Evolutionary conservation across 2,888 invertebrate species (phyloP).

Genomic region (Andrena flavipes): DNA sequence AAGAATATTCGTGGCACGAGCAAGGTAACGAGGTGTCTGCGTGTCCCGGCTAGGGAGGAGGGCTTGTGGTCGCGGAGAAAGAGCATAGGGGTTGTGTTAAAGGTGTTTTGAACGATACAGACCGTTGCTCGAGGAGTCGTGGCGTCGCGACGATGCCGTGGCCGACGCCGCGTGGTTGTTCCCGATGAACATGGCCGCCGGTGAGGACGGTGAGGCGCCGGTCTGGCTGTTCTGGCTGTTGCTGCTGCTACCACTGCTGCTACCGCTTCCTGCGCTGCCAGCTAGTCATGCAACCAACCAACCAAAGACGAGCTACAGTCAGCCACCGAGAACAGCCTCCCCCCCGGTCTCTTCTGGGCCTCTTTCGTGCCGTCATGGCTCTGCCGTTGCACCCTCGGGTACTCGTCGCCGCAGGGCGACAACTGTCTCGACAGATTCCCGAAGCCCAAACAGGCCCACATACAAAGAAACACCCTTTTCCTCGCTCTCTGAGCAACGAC

Average conservation of each 20-base stretch:
- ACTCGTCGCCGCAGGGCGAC: no score
- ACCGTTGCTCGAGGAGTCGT: slow-evolving; percentile 82
- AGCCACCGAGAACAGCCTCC: slow-evolving; percentile 66
- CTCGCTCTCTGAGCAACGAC: neutral
- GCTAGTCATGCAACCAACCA: slow-evolving; percentile 84
- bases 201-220: slow-evolving; percentile 74
- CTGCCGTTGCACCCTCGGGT: slow-evolving; percentile 34
- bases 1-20: neutral
- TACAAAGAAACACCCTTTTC: no score
- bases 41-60: neutral
- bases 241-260: slow-evolving; percentile 81
- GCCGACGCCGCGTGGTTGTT: slow-evolving; percentile 69
- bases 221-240: slow-evolving; percentile 84
- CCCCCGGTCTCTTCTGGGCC: slow-evolving; percentile 45
- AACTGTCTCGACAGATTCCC: no score
- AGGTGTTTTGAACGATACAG: slow-evolving; percentile 74
- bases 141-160: slow-evolving; percentile 70
- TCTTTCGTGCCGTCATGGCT: slow-evolving; percentile 15
- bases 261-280: slow-evolving; percentile 77
- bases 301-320: slow-evolving; percentile 77
- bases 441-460: no score
- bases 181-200: slow-evolving; percentile 71
- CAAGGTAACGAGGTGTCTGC: neutral
- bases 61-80: no score
- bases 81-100: neutral